Evolutionary conservation across 2,888 invertebrate genomes (phyloP).

Genomic region (Drosophila colorata): DNA sequence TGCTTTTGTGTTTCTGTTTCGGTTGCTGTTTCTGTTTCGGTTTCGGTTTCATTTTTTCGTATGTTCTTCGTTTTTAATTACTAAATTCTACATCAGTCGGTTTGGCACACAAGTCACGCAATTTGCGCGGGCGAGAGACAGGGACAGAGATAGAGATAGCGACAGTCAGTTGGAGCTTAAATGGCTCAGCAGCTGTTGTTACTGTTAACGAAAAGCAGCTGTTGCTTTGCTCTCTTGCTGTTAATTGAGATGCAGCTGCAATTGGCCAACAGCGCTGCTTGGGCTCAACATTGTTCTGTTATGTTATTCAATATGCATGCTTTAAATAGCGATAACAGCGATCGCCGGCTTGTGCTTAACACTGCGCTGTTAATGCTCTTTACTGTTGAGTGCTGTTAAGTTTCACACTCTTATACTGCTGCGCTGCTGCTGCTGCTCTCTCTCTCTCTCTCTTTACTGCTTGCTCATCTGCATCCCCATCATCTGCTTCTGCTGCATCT

Average conservation of each 20-base stretch:
- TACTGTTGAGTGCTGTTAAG: too few species aligned
- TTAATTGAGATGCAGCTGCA: not conserved
- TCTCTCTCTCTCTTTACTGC: too few species aligned
- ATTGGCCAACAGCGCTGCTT: too few species aligned
- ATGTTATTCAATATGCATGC: not conserved
- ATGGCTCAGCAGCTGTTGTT: too few species aligned
- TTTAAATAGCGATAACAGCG: not conserved
- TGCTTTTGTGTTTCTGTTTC: constrained; percentile 1
- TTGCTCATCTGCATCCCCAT: not conserved
- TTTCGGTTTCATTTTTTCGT: constrained; percentile 17
- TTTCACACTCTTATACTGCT: too few species aligned
- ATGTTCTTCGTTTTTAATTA: constrained; percentile 57
- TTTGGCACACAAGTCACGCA: constrained; percentile 85
- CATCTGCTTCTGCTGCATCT: constrained; percentile 4
- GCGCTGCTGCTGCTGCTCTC: constrained; percentile 4
- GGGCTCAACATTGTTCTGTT: not conserved
- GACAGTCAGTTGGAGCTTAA: constrained; percentile 1
- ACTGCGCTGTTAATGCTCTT: not conserved
- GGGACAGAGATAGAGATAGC: constrained; percentile 20
- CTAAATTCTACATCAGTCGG: constrained; percentile 85
- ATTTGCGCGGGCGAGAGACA: constrained; percentile 45
- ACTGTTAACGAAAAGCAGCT: constrained; percentile 2
- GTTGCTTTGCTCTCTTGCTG: not conserved
- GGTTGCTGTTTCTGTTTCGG: not conserved
- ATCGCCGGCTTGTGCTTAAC: not conserved